Base-by-base conservation (phyloP, 2,113 vertebrate species). In the Macroglossus sobrinus region DNA sequence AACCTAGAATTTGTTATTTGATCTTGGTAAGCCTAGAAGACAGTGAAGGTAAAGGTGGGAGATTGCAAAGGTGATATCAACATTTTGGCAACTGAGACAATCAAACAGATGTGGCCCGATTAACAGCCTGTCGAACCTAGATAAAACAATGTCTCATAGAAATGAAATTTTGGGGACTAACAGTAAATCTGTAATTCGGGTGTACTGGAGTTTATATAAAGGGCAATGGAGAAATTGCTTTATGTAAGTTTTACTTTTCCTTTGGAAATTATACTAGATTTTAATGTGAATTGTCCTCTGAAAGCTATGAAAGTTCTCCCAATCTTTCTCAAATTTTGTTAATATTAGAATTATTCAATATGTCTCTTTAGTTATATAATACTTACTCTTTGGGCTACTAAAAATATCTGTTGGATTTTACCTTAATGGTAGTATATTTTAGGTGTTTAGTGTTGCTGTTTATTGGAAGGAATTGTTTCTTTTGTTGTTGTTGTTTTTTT, bases 101-200 rank as follows among this genome's bases (percentile, higher is more conserved):
- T 78, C 43, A 84, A 82, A 92, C 86, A 97, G 40, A 93, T 96
- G 64, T 45, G 28, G 63, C 47, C 69, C 63, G 19, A 79, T 95
- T 94, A 72, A 68, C 35, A 80, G 61, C 28, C 50, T 66, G 55
- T n/a, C 76, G 82, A 91, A 75, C 19, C n/a, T 74, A 89, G 72
- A 94, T 81, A 95, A 97, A 80, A 85, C 19, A 95, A 93, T 75
- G 38, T 33, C 61, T 96, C 45, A 88, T 85, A 95, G 93, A 96
- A 92, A 78, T 43, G 35, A 97, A 94, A 96, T 81, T 72, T 72
- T 79, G 40, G 47, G 74, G 63, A 84, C 53, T 68, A 94, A 43
- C 55, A 86, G 43, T 93, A 78, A 94, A 71, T 93, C 28, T 84
- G 21, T 59, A 66, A 95, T 96, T 88, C 35, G 22, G 79, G n/a